Evolutionary conservation across 2,797 vertebrate genomes (phyloP).

Genomic region (Anabacerthia variegaticeps): DNA sequence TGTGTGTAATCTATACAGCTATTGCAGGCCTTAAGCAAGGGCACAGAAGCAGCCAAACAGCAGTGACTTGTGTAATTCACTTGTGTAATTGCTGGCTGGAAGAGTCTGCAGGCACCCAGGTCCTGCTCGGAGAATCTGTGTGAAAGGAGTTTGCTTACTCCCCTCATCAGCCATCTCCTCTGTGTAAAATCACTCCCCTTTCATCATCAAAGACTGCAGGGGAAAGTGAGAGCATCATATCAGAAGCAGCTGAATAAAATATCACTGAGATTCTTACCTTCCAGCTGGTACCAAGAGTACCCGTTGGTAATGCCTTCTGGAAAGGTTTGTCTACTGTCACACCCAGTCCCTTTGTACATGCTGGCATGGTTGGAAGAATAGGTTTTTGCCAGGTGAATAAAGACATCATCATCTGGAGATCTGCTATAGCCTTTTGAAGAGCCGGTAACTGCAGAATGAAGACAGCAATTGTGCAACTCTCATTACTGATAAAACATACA

Average conservation of each 20-base stretch:
- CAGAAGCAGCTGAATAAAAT: background rate
- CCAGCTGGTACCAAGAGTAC: constrained; percentile 87
- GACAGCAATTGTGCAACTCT: background rate
- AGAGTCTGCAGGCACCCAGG: background rate
- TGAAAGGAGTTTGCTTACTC: background rate
- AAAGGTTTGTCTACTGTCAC: constrained; percentile 75
- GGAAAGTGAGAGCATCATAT: background rate
- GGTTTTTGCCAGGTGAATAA: constrained; percentile 86
- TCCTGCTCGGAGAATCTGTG: fast-evolving
- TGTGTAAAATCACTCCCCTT: background rate
- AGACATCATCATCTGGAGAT: constrained; percentile 89
- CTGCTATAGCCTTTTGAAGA: constrained; percentile 71
- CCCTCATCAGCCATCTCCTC: background rate
- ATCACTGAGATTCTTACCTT: constrained; percentile 74
- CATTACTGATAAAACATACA: background rate
- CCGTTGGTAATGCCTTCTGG: constrained; percentile 88
- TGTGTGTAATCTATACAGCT: background rate
- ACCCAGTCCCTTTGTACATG: constrained; percentile 80
- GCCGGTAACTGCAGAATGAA: constrained; percentile 64
- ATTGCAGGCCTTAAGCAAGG: background rate
- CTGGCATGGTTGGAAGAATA: constrained; percentile 84
- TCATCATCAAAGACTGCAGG: background rate
- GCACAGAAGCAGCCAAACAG: background rate
- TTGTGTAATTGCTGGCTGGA: background rate
- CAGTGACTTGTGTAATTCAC: background rate